These are phyloP conservation scores for Camponotus vicinus DNA, from an alignment of 1,140 invertebrate genomes.

Conservation along the genomic window DNA sequence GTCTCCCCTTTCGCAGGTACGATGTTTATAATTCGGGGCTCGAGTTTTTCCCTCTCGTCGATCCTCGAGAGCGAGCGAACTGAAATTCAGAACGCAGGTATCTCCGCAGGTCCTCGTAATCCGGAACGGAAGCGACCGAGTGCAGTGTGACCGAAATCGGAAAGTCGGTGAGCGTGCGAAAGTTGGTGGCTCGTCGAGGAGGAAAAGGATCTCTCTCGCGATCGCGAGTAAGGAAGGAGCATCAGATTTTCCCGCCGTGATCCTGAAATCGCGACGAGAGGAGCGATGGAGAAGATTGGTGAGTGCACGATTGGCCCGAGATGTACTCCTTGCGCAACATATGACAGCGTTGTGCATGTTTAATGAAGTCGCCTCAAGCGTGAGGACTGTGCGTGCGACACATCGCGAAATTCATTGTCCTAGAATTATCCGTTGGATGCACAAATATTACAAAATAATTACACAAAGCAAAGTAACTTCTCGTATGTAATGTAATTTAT, in stretches of 20 bases:
- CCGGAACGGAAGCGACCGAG: not conserved
- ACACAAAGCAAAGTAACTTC: not conserved
- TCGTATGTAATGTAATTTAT: not conserved
- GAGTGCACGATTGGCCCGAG: not conserved
- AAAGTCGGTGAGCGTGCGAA: not conserved
- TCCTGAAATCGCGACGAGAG: not conserved
- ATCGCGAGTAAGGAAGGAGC: not conserved
- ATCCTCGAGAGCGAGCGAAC: not conserved
- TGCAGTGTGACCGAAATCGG: not conserved
- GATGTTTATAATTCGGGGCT: not conserved
- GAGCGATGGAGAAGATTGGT: conserved; percentile 13
- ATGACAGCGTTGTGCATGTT: not conserved
- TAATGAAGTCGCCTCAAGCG: not conserved
- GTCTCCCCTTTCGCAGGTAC: not conserved
- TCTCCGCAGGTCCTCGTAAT: not conserved
- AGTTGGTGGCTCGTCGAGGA: not conserved
- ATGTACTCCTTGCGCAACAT: not conserved
- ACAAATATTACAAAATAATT: not conserved
- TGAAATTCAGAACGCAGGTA: not conserved
- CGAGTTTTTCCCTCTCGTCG: too few species aligned
- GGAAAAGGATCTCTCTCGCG: not conserved
- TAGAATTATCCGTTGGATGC: too few species aligned
- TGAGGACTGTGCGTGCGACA: not conserved
- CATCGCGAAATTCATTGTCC: not conserved
- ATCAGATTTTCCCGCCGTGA: not conserved